Evolutionary conservation across 37 sponge, comb jelly and placozoan genomes (phyloP).

Genomic region (Oopsacas minuta): DNA sequence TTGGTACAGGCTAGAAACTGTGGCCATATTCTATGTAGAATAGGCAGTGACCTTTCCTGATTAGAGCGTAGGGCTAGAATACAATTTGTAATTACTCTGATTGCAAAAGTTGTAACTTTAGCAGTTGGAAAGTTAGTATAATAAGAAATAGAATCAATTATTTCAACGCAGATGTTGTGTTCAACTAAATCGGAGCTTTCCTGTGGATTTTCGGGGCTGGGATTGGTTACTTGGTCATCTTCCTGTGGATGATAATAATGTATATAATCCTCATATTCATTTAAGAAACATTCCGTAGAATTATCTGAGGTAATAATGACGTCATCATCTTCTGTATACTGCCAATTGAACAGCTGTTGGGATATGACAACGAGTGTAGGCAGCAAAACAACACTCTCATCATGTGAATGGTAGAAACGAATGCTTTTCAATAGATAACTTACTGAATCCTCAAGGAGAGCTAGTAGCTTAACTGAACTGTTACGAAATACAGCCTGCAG

Average conservation of each 20-base stretch:
- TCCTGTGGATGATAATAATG: neutral
- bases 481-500: neutral
- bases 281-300: neutral
- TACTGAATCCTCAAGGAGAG: neutral
- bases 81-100: neutral
- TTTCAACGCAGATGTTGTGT: neutral
- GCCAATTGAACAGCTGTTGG: neutral
- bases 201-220: neutral
- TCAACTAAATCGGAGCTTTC: neutral
- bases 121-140: neutral
- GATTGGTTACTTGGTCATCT: neutral
- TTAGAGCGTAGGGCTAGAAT: neutral
- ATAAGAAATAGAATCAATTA: neutral
- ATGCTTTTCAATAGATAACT: neutral
- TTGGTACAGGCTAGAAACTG: neutral
- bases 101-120: neutral
- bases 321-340: neutral
- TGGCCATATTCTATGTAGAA: conserved; percentile 7
- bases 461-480: neutral
- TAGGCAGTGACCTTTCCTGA: neutral
- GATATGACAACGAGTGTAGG: conserved; percentile 1
- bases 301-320: neutral
- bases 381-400: neutral
- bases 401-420: neutral
- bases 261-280: neutral